Percentiles rank a stretch among this genome's conserved stretches.
These are phyloP conservation scores for Drosophila mojavensis DNA, from an alignment of 1,140 invertebrate species.

Conservation along the genomic window DNA sequence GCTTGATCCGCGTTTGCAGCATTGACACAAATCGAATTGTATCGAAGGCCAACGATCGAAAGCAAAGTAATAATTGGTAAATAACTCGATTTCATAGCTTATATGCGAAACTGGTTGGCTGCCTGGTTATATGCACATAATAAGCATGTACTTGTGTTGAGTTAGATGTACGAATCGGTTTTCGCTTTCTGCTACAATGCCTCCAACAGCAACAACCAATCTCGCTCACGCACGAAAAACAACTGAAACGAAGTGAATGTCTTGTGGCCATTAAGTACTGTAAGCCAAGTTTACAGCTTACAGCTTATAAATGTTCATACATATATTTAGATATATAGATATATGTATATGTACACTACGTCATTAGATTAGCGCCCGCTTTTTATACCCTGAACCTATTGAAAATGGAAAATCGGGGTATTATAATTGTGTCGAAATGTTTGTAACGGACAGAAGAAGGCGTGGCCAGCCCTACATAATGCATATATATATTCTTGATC, in stretches of 20 bases:
- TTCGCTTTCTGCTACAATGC: conserved; percentile 14
- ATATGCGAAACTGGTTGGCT: conserved; percentile 40
- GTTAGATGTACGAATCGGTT: background rate
- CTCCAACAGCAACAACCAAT: conserved; percentile 6
- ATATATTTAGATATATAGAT: too few relatives aligned
- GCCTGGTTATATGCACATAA: background rate
- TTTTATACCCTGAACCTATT: too few relatives aligned
- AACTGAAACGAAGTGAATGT: conserved; percentile 41
- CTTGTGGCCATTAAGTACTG: conserved; percentile 27
- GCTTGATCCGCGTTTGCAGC: conserved; percentile 16
- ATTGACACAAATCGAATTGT: conserved; percentile 19
- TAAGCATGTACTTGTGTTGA: background rate
- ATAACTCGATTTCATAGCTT: conserved; percentile 27
- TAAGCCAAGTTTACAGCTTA: background rate
- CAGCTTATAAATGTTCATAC: background rate
- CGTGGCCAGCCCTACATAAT: too few relatives aligned
- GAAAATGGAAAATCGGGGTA: too few relatives aligned
- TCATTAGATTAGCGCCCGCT: background rate
- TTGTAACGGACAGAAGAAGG: too few relatives aligned
- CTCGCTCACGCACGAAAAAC: conserved; percentile 39
- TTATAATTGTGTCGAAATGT: too few relatives aligned
- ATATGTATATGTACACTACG: conserved; percentile 28
- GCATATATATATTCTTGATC: too few relatives aligned
- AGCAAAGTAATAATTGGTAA: conserved; percentile 18
- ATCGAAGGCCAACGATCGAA: conserved; percentile 38